Conservation (phyloP, 2,888 invertebrate species). For the Hyposoter didymator region DNA sequence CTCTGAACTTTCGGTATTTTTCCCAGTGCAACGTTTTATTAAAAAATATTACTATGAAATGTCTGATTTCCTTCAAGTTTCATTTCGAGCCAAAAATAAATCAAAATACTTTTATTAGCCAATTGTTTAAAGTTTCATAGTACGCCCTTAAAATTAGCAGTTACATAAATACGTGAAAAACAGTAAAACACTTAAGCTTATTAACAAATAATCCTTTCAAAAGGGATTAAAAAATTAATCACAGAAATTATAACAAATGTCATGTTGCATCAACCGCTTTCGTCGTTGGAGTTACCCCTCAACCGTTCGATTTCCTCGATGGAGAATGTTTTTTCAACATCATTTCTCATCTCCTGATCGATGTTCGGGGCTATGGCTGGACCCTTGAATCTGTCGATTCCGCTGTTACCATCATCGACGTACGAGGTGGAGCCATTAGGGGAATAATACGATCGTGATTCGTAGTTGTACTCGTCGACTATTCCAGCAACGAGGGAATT, state of each 20-base stretch:
- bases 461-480: conserved; percentile 58
- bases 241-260: conserved; percentile 37
- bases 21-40: background rate
- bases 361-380: conserved; percentile 3
- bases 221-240: conserved; percentile 29
- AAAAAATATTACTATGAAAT: background rate
- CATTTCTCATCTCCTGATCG: background rate
- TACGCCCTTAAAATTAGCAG: background rate
- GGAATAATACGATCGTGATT: conserved; percentile 53
- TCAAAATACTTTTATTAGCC: background rate
- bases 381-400: conserved; percentile 28
- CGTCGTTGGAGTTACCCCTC: conserved; percentile 18
- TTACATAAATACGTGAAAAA: conserved; percentile 10
- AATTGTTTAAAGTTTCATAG: background rate
- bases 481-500: conserved; percentile 45
- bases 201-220: background rate
- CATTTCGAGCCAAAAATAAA: background rate
- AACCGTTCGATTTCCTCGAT: conserved; percentile 16
- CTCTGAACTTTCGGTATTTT: background rate
- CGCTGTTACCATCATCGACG: conserved; percentile 21
- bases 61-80: background rate
- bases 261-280: conserved; percentile 41
- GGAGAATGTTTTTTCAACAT: conserved; percentile 3
- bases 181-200: background rate
- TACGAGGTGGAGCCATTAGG: conserved; percentile 21